phyloP scores from a whole-genome alignment of 2,888 invertebrate genomes.

The Zaprionus lineosus region DNA sequence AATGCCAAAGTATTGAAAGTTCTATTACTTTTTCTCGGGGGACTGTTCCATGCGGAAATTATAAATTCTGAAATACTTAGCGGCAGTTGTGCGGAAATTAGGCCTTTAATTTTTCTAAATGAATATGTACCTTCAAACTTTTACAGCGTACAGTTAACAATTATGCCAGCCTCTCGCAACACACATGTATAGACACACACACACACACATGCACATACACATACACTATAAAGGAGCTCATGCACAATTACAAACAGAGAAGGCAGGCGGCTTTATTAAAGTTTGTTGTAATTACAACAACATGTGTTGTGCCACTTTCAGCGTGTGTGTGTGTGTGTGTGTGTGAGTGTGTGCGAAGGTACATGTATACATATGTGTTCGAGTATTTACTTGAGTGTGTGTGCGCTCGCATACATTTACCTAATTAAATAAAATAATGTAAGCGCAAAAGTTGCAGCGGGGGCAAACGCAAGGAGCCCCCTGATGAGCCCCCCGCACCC shows the following conservation, averaged over 20 bases:
- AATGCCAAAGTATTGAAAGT: no score
- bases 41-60: not conserved
- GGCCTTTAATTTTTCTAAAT: conserved; percentile 44
- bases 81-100: conserved; percentile 37
- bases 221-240: conserved; percentile 15
- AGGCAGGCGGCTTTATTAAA: conserved; percentile 72
- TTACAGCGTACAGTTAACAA: conserved; percentile 42
- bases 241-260: conserved; percentile 54
- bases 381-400: conserved; percentile 19
- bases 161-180: not conserved
- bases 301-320: conserved; percentile 69
- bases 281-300: conserved; percentile 75
- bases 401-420: conserved; percentile 77
- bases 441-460: conserved; percentile 68
- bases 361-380: conserved; percentile 2
- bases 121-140: conserved; percentile 44
- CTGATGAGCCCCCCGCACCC: not conserved
- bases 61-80: conserved; percentile 14
- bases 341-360: conserved; percentile 17
- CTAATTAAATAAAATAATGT: conserved; percentile 80
- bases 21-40: no score
- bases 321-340: conserved; percentile 12
- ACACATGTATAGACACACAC: conserved; percentile 4
- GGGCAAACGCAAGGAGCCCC: conserved; percentile 42
- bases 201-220: not conserved